A percentile compares a stretch with the other conserved stretches of the same genome.
These are phyloP conservation scores for Erebia palarica DNA, from an alignment of 2,888 invertebrate genomes.

Conservation along the genomic window DNA sequence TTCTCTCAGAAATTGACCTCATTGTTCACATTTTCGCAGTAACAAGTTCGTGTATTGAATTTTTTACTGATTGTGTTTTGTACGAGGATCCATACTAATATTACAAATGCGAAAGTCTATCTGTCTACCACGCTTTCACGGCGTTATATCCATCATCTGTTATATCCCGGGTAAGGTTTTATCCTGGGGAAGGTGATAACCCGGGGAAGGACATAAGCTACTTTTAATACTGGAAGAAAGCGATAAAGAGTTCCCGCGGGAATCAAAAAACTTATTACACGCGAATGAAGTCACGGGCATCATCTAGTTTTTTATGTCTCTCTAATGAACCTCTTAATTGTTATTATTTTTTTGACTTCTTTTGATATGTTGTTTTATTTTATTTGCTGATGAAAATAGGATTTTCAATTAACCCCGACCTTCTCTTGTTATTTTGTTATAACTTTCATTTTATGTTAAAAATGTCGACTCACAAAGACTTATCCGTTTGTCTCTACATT, in stretches of 20 bases:
- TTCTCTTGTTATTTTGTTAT: not conserved
- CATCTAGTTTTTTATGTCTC: not conserved
- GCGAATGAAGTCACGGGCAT: too few species aligned
- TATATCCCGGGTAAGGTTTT: too few species aligned
- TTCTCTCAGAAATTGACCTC: slow-evolving; percentile 23
- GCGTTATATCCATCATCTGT: too few species aligned
- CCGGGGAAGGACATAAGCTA: too few species aligned
- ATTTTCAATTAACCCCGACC: not conserved
- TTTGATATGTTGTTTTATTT: not conserved
- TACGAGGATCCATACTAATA: not conserved
- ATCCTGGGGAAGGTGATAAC: too few species aligned
- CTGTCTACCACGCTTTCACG: too few species aligned
- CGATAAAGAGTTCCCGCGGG: too few species aligned
- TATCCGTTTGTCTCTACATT: too few species aligned
- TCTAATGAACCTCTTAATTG: not conserved
- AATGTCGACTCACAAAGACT: too few species aligned
- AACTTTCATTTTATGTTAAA: not conserved
- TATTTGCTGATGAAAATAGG: not conserved
- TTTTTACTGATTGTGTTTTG: slow-evolving; percentile 4
- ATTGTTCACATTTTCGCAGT: slow-evolving; percentile 25
- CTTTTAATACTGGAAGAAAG: too few species aligned
- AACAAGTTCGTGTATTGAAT: slow-evolving; percentile 18
- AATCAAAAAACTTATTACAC: too few species aligned
- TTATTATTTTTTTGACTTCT: not conserved
- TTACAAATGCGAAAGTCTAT: too few species aligned